Evolutionary conservation across 2,797 vertebrate species (phyloP).

Genomic region (Furcifer pardalis): DNA sequence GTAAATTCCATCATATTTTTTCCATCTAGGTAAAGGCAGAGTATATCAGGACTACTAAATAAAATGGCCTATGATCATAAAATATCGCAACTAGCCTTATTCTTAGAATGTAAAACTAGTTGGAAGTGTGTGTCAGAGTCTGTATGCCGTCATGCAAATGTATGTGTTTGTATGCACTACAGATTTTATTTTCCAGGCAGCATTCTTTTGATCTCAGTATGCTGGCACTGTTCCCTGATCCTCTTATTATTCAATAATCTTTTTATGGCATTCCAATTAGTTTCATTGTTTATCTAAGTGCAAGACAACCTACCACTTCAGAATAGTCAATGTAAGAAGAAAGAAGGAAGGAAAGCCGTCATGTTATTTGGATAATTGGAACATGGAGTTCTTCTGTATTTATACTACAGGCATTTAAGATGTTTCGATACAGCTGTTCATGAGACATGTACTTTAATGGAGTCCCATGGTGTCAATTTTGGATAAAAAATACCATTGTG

Average conservation of each 20-base stretch:
- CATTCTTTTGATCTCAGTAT: slow-evolving; percentile 37
- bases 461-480: slow-evolving; percentile 36
- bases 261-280: slow-evolving; percentile 47
- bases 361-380: slow-evolving; percentile 42
- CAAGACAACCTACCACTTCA: slow-evolving; percentile 34
- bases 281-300: slow-evolving; percentile 49
- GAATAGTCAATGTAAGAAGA: slow-evolving; percentile 23
- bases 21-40: not conserved
- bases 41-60: slow-evolving; percentile 42
- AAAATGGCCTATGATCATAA: slow-evolving; percentile 46
- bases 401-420: slow-evolving; percentile 49
- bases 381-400: slow-evolving; percentile 28
- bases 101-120: slow-evolving; percentile 28
- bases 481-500: slow-evolving; percentile 22
- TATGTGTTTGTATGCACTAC: rapidly evolving
- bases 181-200: slow-evolving; percentile 14
- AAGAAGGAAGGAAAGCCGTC: slow-evolving; percentile 17
- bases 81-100: slow-evolving; percentile 30
- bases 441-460: slow-evolving; percentile 29
- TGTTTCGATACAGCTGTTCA: slow-evolving; percentile 54
- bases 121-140: slow-evolving; percentile 3
- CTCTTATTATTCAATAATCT: slow-evolving; percentile 14
- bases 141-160: rapidly evolving
- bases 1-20: slow-evolving; percentile 59
- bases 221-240: not conserved